Percentiles rank a stretch among this genome's conserved stretches.
Conservation (phyloP, 2,113 vertebrate species). For the Hipposideros armiger region DNA sequence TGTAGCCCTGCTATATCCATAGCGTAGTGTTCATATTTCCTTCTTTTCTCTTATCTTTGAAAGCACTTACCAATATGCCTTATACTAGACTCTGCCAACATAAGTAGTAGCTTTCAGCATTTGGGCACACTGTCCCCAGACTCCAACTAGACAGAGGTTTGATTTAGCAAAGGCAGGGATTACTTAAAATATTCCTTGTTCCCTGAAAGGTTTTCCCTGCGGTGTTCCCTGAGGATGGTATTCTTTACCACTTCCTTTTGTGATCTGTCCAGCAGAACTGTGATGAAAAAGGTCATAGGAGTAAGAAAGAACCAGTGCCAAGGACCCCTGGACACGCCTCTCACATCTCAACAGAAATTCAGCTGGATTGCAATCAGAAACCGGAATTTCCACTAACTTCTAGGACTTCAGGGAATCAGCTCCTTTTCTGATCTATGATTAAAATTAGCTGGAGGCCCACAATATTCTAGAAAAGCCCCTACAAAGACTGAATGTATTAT, state of each 20-base stretch:
- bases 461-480: constrained; percentile 34
- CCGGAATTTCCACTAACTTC: constrained; percentile 62
- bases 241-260: constrained; percentile 36
- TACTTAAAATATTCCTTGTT: constrained; percentile 42
- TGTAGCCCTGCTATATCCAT: background rate
- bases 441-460: constrained; percentile 44
- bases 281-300: background rate
- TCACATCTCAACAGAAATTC: constrained; percentile 47
- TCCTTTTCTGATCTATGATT: constrained; percentile 67
- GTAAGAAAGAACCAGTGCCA: constrained; percentile 40
- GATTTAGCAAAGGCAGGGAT: constrained; percentile 5
- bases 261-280: background rate
- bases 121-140: background rate
- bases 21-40: background rate
- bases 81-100: background rate
- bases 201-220: background rate
- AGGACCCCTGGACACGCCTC: background rate
- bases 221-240: background rate
- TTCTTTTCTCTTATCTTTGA: constrained; percentile 29
- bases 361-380: constrained; percentile 61
- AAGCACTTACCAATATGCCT: background rate
- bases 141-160: constrained; percentile 26
- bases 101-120: background rate
- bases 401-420: constrained; percentile 71
- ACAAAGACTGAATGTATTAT: background rate